Percentiles rank a stretch among this genome's conserved stretches.
These are phyloP conservation scores for Spermophilus dauricus DNA, from an alignment of 2,113 vertebrate genomes.

Conservation along the genomic window DNA sequence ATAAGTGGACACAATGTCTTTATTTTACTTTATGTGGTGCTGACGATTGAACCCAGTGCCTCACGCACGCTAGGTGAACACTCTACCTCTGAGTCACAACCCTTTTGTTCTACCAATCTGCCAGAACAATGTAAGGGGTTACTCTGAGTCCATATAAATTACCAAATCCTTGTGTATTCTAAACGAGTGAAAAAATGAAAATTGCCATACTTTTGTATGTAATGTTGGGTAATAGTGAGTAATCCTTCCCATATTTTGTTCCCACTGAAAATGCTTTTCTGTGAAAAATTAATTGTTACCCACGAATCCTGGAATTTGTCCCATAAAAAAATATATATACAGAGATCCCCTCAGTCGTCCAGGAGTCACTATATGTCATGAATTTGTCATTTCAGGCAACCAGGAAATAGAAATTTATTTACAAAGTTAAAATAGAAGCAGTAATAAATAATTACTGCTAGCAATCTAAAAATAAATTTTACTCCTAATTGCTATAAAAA, in stretches of 20 bases:
- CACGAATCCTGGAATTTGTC: conserved; percentile 50
- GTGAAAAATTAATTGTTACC: conserved; percentile 43
- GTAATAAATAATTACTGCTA: conserved; percentile 78
- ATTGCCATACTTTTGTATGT: not conserved
- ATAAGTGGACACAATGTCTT: too few species aligned
- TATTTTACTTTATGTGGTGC: too few species aligned
- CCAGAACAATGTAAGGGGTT: not conserved
- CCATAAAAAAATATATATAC: conserved; percentile 30
- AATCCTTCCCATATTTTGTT: conserved; percentile 30
- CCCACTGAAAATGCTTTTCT: conserved; percentile 42
- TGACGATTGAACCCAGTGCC: too few species aligned
- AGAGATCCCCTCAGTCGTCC: conserved; percentile 68
- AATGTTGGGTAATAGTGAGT: conserved; percentile 38
- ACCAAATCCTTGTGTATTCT: conserved; percentile 44
- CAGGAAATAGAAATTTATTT: conserved; percentile 70
- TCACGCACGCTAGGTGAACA: too few species aligned
- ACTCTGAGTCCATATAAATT: conserved; percentile 48
- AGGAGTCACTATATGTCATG: not conserved
- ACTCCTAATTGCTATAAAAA: conserved; percentile 77
- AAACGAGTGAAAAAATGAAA: conserved; percentile 53
- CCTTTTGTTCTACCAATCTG: not conserved
- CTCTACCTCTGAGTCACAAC: too few species aligned
- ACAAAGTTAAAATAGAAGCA: conserved; percentile 78
- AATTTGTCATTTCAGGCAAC: conserved; percentile 58
- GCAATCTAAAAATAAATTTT: conserved; percentile 83